Conservation (phyloP, 2,797 vertebrate genomes). For the Monodelphis domestica region DNA sequence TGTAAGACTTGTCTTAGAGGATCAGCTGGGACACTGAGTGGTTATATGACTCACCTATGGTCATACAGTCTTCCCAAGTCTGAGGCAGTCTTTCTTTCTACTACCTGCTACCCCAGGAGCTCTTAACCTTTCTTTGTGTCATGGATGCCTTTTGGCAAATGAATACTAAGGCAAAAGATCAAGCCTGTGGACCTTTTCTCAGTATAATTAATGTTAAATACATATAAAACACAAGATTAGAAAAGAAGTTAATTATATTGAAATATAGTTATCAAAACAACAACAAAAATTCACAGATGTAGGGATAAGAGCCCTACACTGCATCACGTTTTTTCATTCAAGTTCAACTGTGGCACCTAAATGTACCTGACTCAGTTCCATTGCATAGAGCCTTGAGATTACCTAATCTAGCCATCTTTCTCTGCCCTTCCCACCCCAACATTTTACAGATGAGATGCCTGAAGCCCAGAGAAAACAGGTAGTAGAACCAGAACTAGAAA, state of each 20-base stretch:
- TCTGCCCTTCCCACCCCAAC: neutral
- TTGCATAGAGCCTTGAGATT: neutral
- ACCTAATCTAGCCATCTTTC: neutral
- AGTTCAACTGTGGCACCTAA: neutral
- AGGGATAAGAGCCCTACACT: neutral
- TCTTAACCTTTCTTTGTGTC: neutral
- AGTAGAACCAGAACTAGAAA: conserved; percentile 13
- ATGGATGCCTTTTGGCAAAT: neutral
- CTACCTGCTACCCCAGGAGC: neutral
- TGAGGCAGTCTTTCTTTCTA: neutral
- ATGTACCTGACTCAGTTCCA: neutral
- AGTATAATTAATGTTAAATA: neutral
- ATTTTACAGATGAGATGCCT: neutral
- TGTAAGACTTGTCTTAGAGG: neutral
- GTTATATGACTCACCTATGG: neutral
- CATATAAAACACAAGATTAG: neutral
- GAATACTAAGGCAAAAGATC: neutral
- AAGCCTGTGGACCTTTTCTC: neutral
- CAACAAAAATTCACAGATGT: neutral
- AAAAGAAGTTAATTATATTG: neutral
- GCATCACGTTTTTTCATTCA: neutral
- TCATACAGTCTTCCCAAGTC: neutral
- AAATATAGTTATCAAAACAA: neutral
- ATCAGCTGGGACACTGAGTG: neutral
- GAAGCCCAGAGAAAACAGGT: neutral